phyloP scores from a whole-genome alignment of 2,113 vertebrate species.

The Caretta caretta region DNA sequence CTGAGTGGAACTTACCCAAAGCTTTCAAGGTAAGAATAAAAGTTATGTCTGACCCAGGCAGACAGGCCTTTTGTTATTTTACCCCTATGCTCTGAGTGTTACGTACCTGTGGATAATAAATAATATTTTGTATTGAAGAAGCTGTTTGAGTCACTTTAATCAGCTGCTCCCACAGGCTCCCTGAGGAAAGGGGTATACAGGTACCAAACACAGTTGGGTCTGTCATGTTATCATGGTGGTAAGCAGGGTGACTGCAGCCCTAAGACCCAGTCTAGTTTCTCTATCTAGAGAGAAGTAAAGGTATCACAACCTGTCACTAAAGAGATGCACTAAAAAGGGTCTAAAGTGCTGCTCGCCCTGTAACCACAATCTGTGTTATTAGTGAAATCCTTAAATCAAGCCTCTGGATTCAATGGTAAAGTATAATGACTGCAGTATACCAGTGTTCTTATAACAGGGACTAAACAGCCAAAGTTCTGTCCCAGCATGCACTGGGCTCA shows the following conservation, averaged over 20 bases:
- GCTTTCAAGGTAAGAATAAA: background rate
- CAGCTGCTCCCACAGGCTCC: background rate
- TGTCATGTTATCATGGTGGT: background rate
- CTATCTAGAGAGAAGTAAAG: background rate
- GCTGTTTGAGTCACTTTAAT: background rate
- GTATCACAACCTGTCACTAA: background rate
- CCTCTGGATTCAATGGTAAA: background rate
- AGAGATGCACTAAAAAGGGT: background rate
- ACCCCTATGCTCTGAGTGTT: background rate
- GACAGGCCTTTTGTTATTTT: background rate
- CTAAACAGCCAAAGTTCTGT: background rate
- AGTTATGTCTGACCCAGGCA: background rate
- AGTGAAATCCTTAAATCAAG: background rate
- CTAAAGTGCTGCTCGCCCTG: background rate
- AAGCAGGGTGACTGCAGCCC: background rate
- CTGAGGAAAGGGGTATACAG: background rate
- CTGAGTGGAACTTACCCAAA: background rate
- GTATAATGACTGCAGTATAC: background rate
- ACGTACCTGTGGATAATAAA: background rate
- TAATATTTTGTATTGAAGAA: background rate
- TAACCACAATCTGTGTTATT: background rate
- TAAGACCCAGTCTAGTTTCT: background rate
- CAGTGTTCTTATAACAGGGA: background rate
- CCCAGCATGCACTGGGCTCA: background rate
- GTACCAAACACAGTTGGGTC: background rate